A percentile compares a stretch with the other conserved stretches of the same genome.
Evolutionary conservation across 2,113 vertebrate genomes (phyloP).

Genomic region (Brevimyrus niger): DNA sequence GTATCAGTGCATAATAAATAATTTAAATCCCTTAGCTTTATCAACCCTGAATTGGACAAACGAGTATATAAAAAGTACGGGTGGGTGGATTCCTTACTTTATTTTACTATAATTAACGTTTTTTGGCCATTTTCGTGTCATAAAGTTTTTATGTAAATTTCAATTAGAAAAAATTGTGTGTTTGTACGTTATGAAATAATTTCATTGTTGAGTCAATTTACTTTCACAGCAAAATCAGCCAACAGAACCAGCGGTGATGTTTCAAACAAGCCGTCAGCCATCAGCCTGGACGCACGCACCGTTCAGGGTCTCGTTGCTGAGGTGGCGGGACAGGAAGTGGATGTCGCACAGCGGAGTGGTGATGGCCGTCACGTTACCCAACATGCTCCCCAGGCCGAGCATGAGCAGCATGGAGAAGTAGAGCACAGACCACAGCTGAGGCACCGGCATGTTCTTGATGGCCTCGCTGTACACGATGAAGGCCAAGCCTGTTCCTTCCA

Average conservation of each 20-base stretch:
- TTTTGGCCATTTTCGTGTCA: not conserved
- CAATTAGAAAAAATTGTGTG: not conserved
- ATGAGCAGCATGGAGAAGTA: conserved; percentile 87
- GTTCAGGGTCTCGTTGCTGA: conserved; percentile 70
- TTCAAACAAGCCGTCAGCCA: not conserved
- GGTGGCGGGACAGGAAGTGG: conserved; percentile 44
- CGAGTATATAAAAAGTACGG: not conserved
- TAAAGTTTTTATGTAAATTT: not conserved
- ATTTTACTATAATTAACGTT: not conserved
- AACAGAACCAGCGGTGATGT: not conserved
- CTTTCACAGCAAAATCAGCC: not conserved
- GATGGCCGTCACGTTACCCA: conserved; percentile 82
- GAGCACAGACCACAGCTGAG: conserved; percentile 86
- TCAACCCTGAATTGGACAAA: not conserved
- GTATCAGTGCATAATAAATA: not conserved
- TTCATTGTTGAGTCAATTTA: not conserved
- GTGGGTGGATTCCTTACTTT: not conserved
- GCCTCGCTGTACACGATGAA: conserved; percentile 93
- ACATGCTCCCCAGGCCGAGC: conserved; percentile 90
- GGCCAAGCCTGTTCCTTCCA: conserved; percentile 81
- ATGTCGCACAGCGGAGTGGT: conserved; percentile 80
- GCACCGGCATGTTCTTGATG: conserved; percentile 83
- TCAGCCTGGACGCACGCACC: conserved; percentile 50
- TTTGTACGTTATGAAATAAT: not conserved
- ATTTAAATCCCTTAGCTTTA: not conserved